Conservation (phyloP, 2,888 invertebrate species). For the Ellobium chinense region DNA sequence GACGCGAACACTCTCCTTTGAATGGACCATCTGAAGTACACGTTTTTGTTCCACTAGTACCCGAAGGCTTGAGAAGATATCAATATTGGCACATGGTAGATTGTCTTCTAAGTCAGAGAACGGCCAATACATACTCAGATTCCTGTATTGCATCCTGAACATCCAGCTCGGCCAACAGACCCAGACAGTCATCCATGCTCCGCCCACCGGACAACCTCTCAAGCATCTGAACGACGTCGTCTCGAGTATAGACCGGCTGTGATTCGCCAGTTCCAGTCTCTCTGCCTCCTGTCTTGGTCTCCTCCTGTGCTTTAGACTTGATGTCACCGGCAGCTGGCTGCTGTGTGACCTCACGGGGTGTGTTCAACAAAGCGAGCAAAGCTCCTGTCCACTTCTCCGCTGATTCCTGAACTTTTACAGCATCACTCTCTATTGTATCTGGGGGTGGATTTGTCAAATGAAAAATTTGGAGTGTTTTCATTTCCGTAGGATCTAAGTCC, state of each 20-base stretch:
- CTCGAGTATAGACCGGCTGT: conserved; percentile 31
- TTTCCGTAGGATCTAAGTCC: no score
- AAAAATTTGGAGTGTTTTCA: no score
- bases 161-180: conserved; percentile 70
- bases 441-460: no score
- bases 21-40: no score
- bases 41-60: no score
- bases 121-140: conserved; percentile 77
- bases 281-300: conserved; percentile 12
- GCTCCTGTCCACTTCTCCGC: conserved; percentile 50
- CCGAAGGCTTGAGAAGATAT: no score
- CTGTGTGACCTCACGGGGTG: conserved; percentile 11
- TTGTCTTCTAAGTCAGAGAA: no score
- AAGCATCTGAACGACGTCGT: conserved; percentile 62
- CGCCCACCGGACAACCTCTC: conserved; percentile 61
- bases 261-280: not conserved
- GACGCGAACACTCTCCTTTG: no score
- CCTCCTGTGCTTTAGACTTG: not conserved
- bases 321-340: no score
- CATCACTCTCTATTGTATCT: conserved; percentile 26
- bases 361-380: conserved; percentile 41
- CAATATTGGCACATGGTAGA: no score
- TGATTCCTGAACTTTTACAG: conserved; percentile 36
- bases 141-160: conserved; percentile 67
- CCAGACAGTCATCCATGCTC: conserved; percentile 72